Percentiles rank a stretch among this genome's conserved stretches.
Evolutionary conservation across 2,113 vertebrate species (phyloP).

Genomic region (Sceloporus undulatus): DNA sequence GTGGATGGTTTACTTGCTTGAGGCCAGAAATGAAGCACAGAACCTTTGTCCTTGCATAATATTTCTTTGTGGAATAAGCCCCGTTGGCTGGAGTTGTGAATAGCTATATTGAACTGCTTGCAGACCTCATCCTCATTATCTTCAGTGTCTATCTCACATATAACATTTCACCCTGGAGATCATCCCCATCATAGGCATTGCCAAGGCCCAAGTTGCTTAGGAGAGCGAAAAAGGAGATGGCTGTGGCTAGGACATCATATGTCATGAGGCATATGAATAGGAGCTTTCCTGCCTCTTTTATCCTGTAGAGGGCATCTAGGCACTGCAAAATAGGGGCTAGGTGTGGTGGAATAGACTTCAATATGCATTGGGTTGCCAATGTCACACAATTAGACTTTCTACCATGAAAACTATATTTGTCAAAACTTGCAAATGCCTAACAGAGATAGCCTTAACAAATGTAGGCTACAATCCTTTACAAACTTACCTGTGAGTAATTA

Average conservation of each 20-base stretch:
- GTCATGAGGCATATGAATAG: too few species aligned
- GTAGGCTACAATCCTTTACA: background rate
- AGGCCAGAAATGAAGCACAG: background rate
- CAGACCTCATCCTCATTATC: background rate
- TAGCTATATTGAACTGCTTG: conserved; percentile 5
- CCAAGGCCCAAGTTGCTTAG: background rate
- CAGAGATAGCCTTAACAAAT: background rate
- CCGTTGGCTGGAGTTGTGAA: background rate
- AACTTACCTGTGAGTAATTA: background rate
- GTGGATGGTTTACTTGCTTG: conserved; percentile 1
- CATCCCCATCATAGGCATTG: fast-evolving
- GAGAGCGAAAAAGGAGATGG: background rate
- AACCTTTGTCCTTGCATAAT: conserved; percentile 14
- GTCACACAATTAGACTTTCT: too few species aligned
- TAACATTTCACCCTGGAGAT: too few species aligned
- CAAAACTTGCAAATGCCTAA: background rate
- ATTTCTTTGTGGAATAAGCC: background rate
- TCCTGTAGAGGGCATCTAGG: conserved; percentile 71
- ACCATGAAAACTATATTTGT: background rate
- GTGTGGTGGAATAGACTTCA: background rate
- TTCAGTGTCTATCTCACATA: background rate
- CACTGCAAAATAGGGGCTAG: conserved; percentile 37
- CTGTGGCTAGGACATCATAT: too few species aligned
- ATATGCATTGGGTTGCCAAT: too few species aligned
- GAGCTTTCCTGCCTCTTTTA: conserved; percentile 40